Evolutionary conservation across 2,113 vertebrate genomes (phyloP).

Genomic region (Athene cunicularia): DNA sequence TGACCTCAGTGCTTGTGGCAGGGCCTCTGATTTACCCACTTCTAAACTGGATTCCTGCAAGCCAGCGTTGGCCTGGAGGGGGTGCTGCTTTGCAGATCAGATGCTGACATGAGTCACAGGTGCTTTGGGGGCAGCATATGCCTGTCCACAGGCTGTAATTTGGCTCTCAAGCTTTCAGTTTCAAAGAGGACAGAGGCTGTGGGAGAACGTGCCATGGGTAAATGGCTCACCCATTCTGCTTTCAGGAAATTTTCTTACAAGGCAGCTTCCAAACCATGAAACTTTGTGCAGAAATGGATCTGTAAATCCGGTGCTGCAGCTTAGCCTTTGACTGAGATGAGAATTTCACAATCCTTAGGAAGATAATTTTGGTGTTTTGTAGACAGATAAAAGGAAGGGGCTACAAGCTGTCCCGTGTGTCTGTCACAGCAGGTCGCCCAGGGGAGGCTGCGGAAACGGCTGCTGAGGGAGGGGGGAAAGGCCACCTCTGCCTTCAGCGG

Average conservation of each 20-base stretch:
- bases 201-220: too few relatives aligned
- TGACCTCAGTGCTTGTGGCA: not conserved
- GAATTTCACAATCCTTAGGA: too few relatives aligned
- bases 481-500: not conserved
- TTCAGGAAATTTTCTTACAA: too few relatives aligned
- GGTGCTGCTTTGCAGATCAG: not conserved
- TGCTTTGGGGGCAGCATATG: not conserved
- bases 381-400: too few relatives aligned
- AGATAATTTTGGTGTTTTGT: too few relatives aligned
- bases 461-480: not conserved
- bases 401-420: not conserved
- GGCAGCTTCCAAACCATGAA: too few relatives aligned
- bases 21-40: not conserved
- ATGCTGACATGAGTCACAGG: not conserved
- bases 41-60: not conserved
- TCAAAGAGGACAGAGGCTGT: too few relatives aligned
- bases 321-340: too few relatives aligned
- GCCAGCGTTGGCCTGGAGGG: fast-evolving
- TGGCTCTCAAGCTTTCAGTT: too few relatives aligned
- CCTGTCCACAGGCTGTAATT: too few relatives aligned
- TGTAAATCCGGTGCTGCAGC: not conserved
- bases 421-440: not conserved
- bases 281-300: too few relatives aligned
- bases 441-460: not conserved
- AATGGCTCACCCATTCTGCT: too few relatives aligned